Conservation (phyloP, 2,797 vertebrate species). For the Sternarchorhynchus goeldii region DNA sequence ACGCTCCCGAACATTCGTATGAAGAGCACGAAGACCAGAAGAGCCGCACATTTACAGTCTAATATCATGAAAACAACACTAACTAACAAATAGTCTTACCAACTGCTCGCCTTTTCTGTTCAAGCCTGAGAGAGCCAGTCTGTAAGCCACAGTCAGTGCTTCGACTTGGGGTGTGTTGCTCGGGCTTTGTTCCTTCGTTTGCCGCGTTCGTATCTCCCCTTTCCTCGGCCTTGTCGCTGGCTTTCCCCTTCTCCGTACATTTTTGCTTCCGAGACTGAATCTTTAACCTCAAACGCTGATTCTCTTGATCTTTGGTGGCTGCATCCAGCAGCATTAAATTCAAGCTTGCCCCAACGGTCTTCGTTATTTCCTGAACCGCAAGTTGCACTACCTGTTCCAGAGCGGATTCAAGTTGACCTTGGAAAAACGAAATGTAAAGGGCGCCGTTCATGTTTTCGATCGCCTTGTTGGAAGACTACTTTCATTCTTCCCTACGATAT, state of each 20-base stretch:
- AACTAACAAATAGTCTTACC: slow-evolving; percentile 63
- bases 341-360: slow-evolving; percentile 74
- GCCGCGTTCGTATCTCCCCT: slow-evolving; percentile 55
- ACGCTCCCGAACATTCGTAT: too few relatives aligned
- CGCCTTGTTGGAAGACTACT: slow-evolving; percentile 59
- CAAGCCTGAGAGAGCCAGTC: slow-evolving; percentile 70
- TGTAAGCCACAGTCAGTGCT: slow-evolving; percentile 52
- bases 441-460: slow-evolving; percentile 76
- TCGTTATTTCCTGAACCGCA: slow-evolving; percentile 79
- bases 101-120: slow-evolving; percentile 74
- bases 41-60: not conserved
- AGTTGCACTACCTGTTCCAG: slow-evolving; percentile 81
- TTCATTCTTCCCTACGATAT: slow-evolving; percentile 67
- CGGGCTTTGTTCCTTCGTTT: slow-evolving; percentile 63
- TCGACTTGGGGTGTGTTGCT: slow-evolving; percentile 60
- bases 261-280: slow-evolving; percentile 65
- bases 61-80: not conserved
- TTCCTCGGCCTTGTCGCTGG: slow-evolving; percentile 36
- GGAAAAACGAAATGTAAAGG: slow-evolving; percentile 82
- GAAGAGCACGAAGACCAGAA: not conserved
- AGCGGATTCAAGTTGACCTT: slow-evolving; percentile 81
- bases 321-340: slow-evolving; percentile 77
- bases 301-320: slow-evolving; percentile 76
- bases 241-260: slow-evolving; percentile 25
- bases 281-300: slow-evolving; percentile 67